These are phyloP conservation scores for Melitaea cinxia DNA, from an alignment of 1,140 invertebrate species.

Conservation along the genomic window DNA sequence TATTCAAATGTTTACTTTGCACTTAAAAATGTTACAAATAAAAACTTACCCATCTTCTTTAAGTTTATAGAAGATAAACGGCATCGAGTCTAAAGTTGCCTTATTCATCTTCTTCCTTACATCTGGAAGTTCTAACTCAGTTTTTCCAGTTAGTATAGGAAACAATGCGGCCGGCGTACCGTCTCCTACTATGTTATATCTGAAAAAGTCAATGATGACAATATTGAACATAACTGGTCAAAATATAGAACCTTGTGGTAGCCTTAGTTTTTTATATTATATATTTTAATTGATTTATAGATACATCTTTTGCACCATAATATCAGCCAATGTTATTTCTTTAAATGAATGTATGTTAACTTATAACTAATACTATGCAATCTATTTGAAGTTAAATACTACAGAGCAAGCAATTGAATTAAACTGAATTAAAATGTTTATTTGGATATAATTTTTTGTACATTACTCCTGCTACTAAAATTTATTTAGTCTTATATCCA, in stretches of 20 bases:
- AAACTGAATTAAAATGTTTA: too few relatives aligned
- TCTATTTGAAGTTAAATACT: too few relatives aligned
- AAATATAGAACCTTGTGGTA: not conserved
- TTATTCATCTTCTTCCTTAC: slow-evolving; percentile 88
- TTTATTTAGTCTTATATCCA: too few relatives aligned
- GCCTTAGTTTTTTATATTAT: not conserved
- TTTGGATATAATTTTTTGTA: too few relatives aligned
- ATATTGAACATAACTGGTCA: not conserved
- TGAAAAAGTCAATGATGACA: slow-evolving; percentile 30
- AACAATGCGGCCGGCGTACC: slow-evolving; percentile 95
- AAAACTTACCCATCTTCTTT: slow-evolving; percentile 60
- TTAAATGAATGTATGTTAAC: too few relatives aligned
- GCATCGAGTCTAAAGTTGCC: slow-evolving; percentile 75
- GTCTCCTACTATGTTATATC: slow-evolving; percentile 95
- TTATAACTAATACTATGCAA: too few relatives aligned
- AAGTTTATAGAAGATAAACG: slow-evolving; percentile 64
- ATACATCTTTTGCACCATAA: not conserved
- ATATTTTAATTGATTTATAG: not conserved
- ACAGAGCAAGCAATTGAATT: too few relatives aligned
- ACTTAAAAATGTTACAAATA: slow-evolving; percentile 3
- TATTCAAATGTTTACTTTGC: not conserved
- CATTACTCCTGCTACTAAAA: too few relatives aligned
- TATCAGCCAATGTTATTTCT: too few relatives aligned
- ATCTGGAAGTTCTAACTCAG: slow-evolving; percentile 93
- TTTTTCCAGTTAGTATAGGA: slow-evolving; percentile 94